Conservation (phyloP, 1,140 invertebrate species). For the Drosophila simulans region DNA sequence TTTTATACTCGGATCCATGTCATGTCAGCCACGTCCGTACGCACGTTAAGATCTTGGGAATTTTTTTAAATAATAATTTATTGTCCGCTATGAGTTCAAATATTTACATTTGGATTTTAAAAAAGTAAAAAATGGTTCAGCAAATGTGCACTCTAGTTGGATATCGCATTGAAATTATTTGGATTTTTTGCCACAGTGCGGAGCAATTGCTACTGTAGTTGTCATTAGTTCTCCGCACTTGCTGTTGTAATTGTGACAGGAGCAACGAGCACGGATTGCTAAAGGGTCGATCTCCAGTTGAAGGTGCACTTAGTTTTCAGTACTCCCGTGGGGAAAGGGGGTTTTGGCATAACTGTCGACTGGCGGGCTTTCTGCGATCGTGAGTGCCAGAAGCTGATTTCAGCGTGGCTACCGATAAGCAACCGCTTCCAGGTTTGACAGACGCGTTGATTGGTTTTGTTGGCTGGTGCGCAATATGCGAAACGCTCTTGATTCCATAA, state of each 20-base stretch:
- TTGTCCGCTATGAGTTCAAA: too few relatives aligned
- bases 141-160: too few relatives aligned
- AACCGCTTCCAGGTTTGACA: slow-evolving; percentile 57
- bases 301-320: slow-evolving; percentile 28
- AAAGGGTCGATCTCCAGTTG: slow-evolving; percentile 55
- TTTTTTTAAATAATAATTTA: too few relatives aligned
- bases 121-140: too few relatives aligned
- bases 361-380: slow-evolving; percentile 54
- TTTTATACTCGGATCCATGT: too few relatives aligned
- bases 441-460: slow-evolving; percentile 84
- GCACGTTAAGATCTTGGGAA: too few relatives aligned
- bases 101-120: too few relatives aligned
- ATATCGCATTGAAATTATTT: too few relatives aligned
- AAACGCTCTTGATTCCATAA: slow-evolving; percentile 39
- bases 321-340: background rate
- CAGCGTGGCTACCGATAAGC: slow-evolving; percentile 80
- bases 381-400: slow-evolving; percentile 84
- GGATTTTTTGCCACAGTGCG: slow-evolving; percentile 27
- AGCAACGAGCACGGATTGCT: slow-evolving; percentile 78
- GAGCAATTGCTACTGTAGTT: slow-evolving; percentile 61
- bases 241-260: slow-evolving; percentile 81
- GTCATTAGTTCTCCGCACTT: slow-evolving; percentile 81
- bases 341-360: background rate
- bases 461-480: slow-evolving; percentile 29
- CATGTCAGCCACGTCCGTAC: too few relatives aligned